A percentile compares a stretch with the other conserved stretches of the same genome.
Conservation (phyloP, 2,113 vertebrate genomes). For the Empidonax alnorum region DNA sequence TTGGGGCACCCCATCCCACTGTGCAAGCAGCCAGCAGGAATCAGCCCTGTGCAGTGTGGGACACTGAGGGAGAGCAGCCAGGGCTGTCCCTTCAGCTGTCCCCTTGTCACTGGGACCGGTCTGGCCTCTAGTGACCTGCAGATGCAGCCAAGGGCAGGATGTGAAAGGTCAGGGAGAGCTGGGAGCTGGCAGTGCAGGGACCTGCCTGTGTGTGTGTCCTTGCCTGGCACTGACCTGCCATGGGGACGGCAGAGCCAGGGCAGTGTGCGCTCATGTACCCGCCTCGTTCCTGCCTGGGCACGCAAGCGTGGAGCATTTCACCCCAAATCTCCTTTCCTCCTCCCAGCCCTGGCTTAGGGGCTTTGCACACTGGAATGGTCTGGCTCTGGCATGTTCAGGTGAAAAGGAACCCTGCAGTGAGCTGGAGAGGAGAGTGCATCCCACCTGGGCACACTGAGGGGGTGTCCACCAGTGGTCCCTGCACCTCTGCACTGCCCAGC, state of each 20-base stretch:
- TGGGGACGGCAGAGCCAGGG: background rate
- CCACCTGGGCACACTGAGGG: background rate
- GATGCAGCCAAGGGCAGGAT: background rate
- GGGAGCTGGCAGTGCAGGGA: background rate
- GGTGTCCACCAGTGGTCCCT: too few relatives aligned
- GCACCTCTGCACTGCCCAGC: background rate
- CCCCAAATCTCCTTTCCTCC: background rate
- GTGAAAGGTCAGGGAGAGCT: background rate
- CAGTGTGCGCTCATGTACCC: accelerated
- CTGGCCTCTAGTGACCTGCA: background rate
- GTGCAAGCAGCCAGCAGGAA: background rate
- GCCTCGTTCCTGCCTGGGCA: background rate
- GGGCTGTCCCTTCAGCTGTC: background rate
- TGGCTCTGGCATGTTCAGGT: background rate
- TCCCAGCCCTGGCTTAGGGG: background rate
- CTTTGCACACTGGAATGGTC: background rate
- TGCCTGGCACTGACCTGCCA: background rate
- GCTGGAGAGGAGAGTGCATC: background rate
- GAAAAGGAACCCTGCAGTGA: background rate
- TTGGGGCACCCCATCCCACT: background rate
- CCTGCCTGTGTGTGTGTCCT: background rate
- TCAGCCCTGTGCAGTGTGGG: background rate
- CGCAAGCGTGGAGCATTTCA: background rate
- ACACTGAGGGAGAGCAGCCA: background rate
- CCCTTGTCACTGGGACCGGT: accelerated